Evolutionary conservation across 2,113 vertebrate species (phyloP), one percentile per base, ranked within the genome.

Genomic region (Takifugu flavidus): DNA sequence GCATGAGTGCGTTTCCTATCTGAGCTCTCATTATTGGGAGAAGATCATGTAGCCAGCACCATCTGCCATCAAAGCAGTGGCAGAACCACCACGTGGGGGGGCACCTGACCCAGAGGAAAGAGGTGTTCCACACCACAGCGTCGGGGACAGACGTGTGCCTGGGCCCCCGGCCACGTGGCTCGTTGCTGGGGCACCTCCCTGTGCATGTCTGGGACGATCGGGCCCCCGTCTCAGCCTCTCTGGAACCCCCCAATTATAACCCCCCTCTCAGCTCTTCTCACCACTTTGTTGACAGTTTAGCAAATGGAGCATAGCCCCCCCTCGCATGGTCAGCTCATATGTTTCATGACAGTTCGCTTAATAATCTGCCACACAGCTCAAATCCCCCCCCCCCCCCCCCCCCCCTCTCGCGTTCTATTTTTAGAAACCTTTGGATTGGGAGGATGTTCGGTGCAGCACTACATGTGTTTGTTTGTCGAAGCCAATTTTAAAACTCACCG

Each of bases 181-280:
- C 20, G 20, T 20, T 20, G 20, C 20, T 20, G 20, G 20, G 20
- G 20, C 20, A 20, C 20, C 20, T 56, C 42, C 45, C 45, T 13
- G 3, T 42, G 46, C 7, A 53, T 51, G 53, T 25, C 39, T 54
- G n/a, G 1, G 34, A 57, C 53, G 45, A 0, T 39, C 12, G 56
- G 12, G 29, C 3, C 13, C 25, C 14, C 31, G 26, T 45, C 29
- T 39, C 52, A 10, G 13, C 57, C 5, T 43, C 51, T 56, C 3
- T 44, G 28, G 15, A 34, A 52, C 3, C 4, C 25, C 31, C 69
- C 55, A 73, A 59, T 67, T 73, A 66, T 46, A 70, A 51, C 44
- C 61, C n/a, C 15, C 61, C 65, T 55, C 51, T 55, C 2, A 5
- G 11, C 59, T 25, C 25, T 51, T 59, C 26, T 11, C 28, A 44